phyloP scores from a whole-genome alignment of 1,140 invertebrate species.

The Cotesia vestalis region DNA sequence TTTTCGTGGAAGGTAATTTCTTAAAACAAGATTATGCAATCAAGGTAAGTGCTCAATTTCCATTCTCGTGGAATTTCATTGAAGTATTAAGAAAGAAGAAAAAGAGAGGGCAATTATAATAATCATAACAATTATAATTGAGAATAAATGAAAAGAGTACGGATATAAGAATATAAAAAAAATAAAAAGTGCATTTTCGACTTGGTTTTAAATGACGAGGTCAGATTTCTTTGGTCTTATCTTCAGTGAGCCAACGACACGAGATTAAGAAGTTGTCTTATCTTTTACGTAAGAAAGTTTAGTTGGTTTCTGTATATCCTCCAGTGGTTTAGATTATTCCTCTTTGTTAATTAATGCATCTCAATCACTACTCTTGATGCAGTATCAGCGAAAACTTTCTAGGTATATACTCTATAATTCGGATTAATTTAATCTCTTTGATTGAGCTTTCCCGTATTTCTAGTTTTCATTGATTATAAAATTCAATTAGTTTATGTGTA shows the following conservation, averaged over 20 bases:
- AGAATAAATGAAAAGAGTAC: neutral
- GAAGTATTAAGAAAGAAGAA: neutral
- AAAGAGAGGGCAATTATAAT: neutral
- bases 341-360: neutral
- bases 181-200: neutral
- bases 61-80: constrained; percentile 6
- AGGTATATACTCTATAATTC: no score
- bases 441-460: no score
- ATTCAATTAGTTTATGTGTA: no score
- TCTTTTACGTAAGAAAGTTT: neutral
- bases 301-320: neutral
- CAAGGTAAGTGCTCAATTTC: constrained; percentile 22
- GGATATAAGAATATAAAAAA: neutral
- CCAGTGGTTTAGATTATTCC: neutral
- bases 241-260: constrained; percentile 2
- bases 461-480: no score
- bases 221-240: constrained; percentile 3
- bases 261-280: constrained; percentile 6
- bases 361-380: no score
- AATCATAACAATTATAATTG: neutral
- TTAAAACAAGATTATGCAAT: constrained; percentile 8
- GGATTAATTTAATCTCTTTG: no score
- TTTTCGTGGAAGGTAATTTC: neutral
- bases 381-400: no score
- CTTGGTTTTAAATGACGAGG: neutral